Conservation (phyloP, 2,888 invertebrate species). For the Aromia moschata region DNA sequence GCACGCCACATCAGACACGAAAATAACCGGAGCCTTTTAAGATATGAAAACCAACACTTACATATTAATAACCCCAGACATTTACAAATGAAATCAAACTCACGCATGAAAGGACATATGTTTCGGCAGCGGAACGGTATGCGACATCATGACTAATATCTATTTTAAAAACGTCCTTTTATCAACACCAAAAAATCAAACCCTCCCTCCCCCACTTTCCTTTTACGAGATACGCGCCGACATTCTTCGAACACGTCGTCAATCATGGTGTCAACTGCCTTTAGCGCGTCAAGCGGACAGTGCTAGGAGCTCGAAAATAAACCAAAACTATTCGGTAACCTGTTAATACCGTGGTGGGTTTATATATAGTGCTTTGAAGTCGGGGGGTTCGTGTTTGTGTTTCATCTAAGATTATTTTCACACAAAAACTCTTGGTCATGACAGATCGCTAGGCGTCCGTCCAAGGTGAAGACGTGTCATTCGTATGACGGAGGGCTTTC, state of each 20-base stretch:
- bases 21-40: neutral
- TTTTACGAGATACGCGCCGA: slow-evolving; percentile 35
- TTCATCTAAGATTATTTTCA: slow-evolving; percentile 30
- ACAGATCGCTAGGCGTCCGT: slow-evolving; percentile 24
- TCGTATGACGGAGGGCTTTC: slow-evolving; percentile 6
- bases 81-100: slow-evolving; percentile 39
- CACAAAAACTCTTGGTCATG: slow-evolving; percentile 21
- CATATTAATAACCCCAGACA: slow-evolving; percentile 30
- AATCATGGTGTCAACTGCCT: slow-evolving; percentile 34
- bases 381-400: slow-evolving; percentile 28
- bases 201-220: slow-evolving; percentile 29
- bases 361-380: slow-evolving; percentile 29
- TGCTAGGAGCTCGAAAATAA: slow-evolving; percentile 11
- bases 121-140: slow-evolving; percentile 35
- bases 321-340: slow-evolving; percentile 19
- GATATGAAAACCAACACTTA: neutral
- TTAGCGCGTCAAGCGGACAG: slow-evolving; percentile 11
- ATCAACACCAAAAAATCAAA: slow-evolving; percentile 49
- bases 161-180: slow-evolving; percentile 46
- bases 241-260: slow-evolving; percentile 39
- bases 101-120: slow-evolving; percentile 37
- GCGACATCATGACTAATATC: slow-evolving; percentile 42
- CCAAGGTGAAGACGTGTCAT: slow-evolving; percentile 19
- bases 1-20: neutral
- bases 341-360: slow-evolving; percentile 11